phyloP scores from a whole-genome alignment of 2,888 invertebrate genomes.

The Buathra laborator region DNA sequence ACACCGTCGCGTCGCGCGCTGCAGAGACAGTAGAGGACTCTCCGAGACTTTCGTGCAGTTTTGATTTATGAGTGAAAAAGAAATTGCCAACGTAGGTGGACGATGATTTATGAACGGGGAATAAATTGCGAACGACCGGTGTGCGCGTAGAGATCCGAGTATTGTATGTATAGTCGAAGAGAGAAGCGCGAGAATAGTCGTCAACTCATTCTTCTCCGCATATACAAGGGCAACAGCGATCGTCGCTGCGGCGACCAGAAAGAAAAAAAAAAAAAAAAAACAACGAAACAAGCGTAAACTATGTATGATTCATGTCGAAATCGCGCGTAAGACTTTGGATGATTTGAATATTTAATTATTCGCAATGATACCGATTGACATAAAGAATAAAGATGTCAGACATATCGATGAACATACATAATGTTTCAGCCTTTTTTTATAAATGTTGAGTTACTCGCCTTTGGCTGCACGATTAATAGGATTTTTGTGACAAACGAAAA shows the following conservation, averaged over 20 bases:
- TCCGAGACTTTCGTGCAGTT: conserved; percentile 63
- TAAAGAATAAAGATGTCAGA: not conserved
- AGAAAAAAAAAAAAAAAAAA: not conserved
- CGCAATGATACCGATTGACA: not conserved
- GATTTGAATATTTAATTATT: not conserved
- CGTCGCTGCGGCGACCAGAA: conserved; percentile 4
- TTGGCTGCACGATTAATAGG: not conserved
- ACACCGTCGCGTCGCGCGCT: not conserved
- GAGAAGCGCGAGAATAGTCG: conserved; percentile 50
- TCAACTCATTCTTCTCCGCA: conserved; percentile 38
- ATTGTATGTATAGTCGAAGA: conserved; percentile 47
- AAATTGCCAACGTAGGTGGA: conserved; percentile 80
- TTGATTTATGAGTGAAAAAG: conserved; percentile 80
- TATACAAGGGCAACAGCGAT: conserved; percentile 7
- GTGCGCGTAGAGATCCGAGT: conserved; percentile 37
- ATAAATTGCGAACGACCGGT: conserved; percentile 78
- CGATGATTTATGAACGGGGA: conserved; percentile 79
- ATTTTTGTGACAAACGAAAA: not conserved
- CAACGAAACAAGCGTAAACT: conserved; percentile 26
- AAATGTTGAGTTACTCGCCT: not conserved
- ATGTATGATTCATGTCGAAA: conserved; percentile 50
- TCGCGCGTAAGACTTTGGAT: conserved; percentile 26
- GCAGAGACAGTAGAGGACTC: conserved; percentile 38
- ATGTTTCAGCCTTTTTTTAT: not conserved
- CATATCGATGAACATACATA: not conserved